phyloP scores from a whole-genome alignment of 2,797 vertebrate genomes.

The Myiothlypis chrysogaster region DNA sequence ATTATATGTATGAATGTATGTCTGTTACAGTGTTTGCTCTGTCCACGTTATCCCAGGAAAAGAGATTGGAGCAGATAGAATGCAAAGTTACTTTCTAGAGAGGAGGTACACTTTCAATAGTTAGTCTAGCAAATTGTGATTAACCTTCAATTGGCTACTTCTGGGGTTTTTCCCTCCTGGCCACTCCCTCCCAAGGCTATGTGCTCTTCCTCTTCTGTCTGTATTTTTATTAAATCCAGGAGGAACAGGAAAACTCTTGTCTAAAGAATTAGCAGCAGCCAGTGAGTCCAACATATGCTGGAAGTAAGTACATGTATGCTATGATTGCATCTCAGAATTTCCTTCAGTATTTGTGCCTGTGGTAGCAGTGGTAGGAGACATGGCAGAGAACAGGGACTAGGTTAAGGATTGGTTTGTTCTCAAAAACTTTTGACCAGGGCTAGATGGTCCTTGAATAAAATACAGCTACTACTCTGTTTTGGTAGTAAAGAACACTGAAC shows the following conservation, averaged over 20 bases:
- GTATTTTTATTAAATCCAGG: neutral
- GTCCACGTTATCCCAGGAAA: neutral
- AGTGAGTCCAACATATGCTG: neutral
- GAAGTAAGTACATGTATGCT: neutral
- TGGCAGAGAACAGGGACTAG: neutral
- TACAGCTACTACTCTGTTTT: rapidly evolving
- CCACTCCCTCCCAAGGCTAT: neutral
- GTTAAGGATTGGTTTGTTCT: neutral
- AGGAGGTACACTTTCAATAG: neutral
- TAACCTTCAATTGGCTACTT: neutral
- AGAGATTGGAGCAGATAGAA: neutral
- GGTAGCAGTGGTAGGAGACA: neutral
- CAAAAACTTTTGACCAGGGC: neutral
- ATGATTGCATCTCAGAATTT: neutral
- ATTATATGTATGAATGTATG: neutral
- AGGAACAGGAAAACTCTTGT: neutral
- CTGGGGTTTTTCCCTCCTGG: neutral
- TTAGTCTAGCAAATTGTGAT: neutral
- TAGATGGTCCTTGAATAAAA: neutral
- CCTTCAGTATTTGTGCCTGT: neutral
- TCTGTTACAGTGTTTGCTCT: neutral
- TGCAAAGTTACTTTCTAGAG: neutral
- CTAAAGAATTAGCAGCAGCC: neutral
- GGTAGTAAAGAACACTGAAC: neutral
- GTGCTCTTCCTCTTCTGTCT: neutral